phyloP scores from a whole-genome alignment of 2,113 vertebrate species.

The Cephalopholis sonnerati region DNA sequence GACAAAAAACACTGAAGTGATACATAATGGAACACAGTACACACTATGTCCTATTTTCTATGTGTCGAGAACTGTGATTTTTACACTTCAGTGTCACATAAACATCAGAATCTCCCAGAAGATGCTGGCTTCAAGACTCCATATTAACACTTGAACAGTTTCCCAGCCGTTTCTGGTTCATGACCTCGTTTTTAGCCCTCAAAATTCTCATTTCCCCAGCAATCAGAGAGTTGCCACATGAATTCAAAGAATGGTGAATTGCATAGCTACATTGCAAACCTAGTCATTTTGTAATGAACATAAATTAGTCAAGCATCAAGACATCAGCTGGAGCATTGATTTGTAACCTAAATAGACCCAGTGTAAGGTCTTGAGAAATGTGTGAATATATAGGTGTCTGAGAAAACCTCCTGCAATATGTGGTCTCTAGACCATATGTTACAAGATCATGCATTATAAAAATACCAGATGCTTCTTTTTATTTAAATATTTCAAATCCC shows the following conservation, averaged over 20 bases:
- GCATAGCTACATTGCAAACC: background rate
- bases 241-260: background rate
- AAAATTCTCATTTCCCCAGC: conserved; percentile 2
- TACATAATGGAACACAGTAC: conserved; percentile 12
- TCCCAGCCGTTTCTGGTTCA: conserved; percentile 17
- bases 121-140: background rate
- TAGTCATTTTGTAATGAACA: background rate
- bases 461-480: background rate
- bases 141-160: conserved; percentile 12
- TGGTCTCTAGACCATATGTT: background rate
- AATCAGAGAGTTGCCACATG: background rate
- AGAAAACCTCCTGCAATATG: background rate
- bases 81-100: conserved; percentile 19
- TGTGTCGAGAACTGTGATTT: background rate
- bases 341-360: background rate
- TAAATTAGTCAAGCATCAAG: background rate
- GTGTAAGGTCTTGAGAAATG: background rate
- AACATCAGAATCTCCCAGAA: conserved; percentile 23
- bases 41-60: background rate
- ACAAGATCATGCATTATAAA: background rate
- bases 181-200: conserved; percentile 24
- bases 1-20: background rate
- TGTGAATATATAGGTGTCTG: background rate
- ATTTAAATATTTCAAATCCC: background rate
- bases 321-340: background rate